Conservation (phyloP, 1,140 invertebrate genomes). For the Ctenoplectra terminalis region DNA sequence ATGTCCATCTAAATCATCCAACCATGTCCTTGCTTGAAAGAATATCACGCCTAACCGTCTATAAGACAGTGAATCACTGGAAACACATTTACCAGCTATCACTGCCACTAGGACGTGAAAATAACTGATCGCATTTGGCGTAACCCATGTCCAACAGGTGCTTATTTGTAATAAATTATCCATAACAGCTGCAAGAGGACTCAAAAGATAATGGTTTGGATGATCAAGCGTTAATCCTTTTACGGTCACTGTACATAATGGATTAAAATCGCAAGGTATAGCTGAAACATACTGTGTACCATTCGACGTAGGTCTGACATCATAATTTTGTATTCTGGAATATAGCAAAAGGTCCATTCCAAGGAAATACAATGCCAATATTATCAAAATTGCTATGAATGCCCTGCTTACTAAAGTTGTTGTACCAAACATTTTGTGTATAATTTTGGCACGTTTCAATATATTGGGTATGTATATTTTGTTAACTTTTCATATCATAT, state of each 20-base stretch:
- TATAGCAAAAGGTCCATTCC: constrained; percentile 86
- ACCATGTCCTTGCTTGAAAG: constrained; percentile 89
- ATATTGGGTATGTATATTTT: neutral
- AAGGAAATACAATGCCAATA: constrained; percentile 84
- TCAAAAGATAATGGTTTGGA: constrained; percentile 89
- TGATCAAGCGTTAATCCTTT: constrained; percentile 90
- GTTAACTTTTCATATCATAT: neutral
- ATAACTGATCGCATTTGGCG: constrained; percentile 90
- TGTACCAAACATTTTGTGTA: constrained; percentile 35
- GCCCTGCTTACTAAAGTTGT: constrained; percentile 40
- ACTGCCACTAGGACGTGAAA: constrained; percentile 89
- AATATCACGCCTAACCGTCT: constrained; percentile 88
- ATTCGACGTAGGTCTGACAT: constrained; percentile 67
- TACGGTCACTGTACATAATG: constrained; percentile 89
- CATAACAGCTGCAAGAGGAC: constrained; percentile 87
- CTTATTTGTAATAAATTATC: constrained; percentile 87
- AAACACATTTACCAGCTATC: constrained; percentile 87
- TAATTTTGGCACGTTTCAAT: constrained; percentile 17
- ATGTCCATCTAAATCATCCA: constrained; percentile 91
- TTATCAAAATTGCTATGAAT: constrained; percentile 40
- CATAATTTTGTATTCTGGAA: constrained; percentile 85
- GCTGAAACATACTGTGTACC: constrained; percentile 77
- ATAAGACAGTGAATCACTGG: constrained; percentile 86
- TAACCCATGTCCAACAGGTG: constrained; percentile 85
- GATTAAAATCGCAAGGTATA: constrained; percentile 87